Base-by-base conservation (phyloP, 53 echinoderm and acorn worm species). In the Stichopus horrens region DNA sequence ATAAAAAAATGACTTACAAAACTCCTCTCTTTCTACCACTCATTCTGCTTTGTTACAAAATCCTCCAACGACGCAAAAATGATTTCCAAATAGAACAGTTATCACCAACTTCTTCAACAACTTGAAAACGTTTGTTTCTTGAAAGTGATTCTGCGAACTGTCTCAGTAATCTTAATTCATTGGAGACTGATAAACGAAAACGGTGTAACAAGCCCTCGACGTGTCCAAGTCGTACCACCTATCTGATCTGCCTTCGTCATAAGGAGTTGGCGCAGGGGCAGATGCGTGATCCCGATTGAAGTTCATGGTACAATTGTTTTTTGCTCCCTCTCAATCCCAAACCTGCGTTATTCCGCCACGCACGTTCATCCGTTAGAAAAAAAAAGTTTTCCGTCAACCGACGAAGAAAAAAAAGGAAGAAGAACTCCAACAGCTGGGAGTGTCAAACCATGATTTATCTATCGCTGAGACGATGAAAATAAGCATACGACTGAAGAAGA, bases 381-480 rank as follows among this genome's bases (percentile, higher is more conserved):
- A 80, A 22, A 80, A 57, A 56, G 21, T 63, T 71, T 71, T 2
- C 71, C 19, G 19, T 71, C 71, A 71, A 71, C 18, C 71, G 19
- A 18, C 18, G 71, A 13, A 71, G 37, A 37, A 37, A 37, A 37
- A 37, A 37, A 37, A 37, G n/a, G n/a, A 68, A 60, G 2, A 60
- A 9, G 14, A 71, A 4, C 18, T n/a, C 71, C 81, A 81, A 55
- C 81, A 8, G 55, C 81, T 71, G 71, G 21, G 81, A 81, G 21
- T 81, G 81, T 81, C 81, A 81, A 58, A 16, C 81, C 58, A 20
- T 81, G 81, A 81, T 81, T 81, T 81, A 81, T 81, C 57, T 81
- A 16, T 58, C 53, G 58, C 20, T 19, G 21, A 71, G 19, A 71
- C 18, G 19, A 71, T 16, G n/a, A 71, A 71, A 71, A 71, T n/a